Percentiles rank a stretch among this genome's conserved stretches.
These are phyloP conservation scores for Myotis myotis DNA, from an alignment of 2,797 vertebrate species.

Conservation along the genomic window DNA sequence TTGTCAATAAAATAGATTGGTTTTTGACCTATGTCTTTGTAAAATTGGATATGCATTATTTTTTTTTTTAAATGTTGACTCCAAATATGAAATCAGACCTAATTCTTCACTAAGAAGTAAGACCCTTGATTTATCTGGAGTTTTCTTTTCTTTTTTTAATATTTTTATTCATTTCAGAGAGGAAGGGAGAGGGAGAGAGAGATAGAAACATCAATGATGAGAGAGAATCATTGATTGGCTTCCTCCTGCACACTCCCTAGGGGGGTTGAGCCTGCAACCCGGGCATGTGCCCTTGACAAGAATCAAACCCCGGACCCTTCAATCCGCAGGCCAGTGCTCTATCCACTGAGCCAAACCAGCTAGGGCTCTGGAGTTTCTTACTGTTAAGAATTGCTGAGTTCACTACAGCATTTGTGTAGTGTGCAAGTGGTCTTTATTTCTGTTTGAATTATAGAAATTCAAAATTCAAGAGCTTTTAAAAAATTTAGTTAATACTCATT, in stretches of 20 bases:
- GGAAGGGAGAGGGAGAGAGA: too few relatives aligned
- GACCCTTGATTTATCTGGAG: not conserved
- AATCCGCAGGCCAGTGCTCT: too few relatives aligned
- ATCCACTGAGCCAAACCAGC: too few relatives aligned
- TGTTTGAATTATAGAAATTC: conserved; percentile 26
- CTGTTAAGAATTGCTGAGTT: conserved; percentile 25
- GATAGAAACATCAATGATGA: too few relatives aligned
- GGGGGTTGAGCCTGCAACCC: too few relatives aligned
- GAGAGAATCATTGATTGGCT: too few relatives aligned
- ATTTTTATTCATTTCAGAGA: too few relatives aligned
- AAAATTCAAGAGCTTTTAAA: not conserved
- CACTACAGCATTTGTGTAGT: not conserved
- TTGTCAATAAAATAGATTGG: conserved; percentile 9
- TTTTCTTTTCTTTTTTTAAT: not conserved
- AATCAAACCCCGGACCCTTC: too few relatives aligned
- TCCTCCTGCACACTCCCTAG: too few relatives aligned
- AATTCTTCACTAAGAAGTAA: conserved; percentile 26
- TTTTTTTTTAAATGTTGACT: not conserved
- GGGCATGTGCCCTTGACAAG: too few relatives aligned
- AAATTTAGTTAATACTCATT: not conserved
- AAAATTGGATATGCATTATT: conserved; percentile 23
- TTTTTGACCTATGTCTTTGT: conserved; percentile 36
- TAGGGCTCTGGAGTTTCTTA: not conserved
- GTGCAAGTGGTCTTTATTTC: not conserved
- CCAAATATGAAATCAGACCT: not conserved